A percentile compares a stretch with the other conserved stretches of the same genome.
Conservation (phyloP, 2,797 vertebrate species). For the Oceanodroma leucorhoa region DNA sequence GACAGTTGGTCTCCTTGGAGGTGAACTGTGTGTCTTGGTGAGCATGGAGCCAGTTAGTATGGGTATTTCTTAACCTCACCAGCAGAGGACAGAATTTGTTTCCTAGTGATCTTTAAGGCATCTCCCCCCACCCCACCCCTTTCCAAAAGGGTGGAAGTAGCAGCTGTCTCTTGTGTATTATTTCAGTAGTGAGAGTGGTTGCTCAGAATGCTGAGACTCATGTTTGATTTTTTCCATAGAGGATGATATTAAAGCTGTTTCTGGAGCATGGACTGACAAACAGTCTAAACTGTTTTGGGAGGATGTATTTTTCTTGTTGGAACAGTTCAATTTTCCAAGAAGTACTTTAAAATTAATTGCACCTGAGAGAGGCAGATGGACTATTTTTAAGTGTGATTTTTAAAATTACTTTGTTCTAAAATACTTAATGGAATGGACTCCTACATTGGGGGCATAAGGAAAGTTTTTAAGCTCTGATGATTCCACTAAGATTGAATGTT, state of each 20-base stretch:
- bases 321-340: background rate
- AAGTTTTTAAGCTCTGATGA: background rate
- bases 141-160: background rate
- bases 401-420: background rate
- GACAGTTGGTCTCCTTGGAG: background rate
- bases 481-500: background rate
- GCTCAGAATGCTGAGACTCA: background rate
- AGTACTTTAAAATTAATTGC: background rate
- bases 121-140: background rate
- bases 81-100: background rate
- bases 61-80: background rate
- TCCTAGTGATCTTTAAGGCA: background rate
- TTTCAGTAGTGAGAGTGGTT: background rate
- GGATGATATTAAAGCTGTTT: background rate
- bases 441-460: fast-evolving
- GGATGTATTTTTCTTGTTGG: background rate
- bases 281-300: background rate
- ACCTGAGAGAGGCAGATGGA: background rate
- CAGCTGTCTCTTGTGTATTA: background rate
- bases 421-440: background rate
- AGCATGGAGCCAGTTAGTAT: background rate
- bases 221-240: background rate
- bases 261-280: background rate
- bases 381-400: background rate
- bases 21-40: background rate